phyloP scores from a whole-genome alignment of 2,888 invertebrate genomes.

The Rotaria magnacalcarata region DNA sequence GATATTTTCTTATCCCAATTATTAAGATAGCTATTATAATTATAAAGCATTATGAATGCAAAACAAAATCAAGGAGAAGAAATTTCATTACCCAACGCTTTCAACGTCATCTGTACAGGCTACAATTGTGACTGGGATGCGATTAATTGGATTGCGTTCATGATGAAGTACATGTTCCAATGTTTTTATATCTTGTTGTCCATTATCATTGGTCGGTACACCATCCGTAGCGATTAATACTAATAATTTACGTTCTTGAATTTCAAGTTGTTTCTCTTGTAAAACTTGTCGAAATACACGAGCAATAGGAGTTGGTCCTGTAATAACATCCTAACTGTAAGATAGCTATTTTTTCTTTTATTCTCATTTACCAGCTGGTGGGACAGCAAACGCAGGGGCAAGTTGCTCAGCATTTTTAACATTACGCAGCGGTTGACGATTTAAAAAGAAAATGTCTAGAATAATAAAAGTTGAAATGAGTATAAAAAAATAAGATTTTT shows the following conservation, averaged over 20 bases:
- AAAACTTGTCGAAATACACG: conserved; percentile 34
- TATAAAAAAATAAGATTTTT: neutral
- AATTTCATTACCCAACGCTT: neutral
- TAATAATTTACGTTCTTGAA: conserved; percentile 42
- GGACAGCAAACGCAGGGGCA: conserved; percentile 17
- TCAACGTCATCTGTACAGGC: conserved; percentile 45
- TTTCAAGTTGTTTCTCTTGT: conserved; percentile 20
- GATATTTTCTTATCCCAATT: conserved; percentile 45
- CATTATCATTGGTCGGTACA: conserved; percentile 40
- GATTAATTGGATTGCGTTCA: conserved; percentile 22
- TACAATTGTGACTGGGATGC: conserved; percentile 38
- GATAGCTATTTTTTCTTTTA: neutral
- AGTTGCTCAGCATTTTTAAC: conserved; percentile 23
- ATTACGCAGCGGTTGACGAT: conserved; percentile 25
- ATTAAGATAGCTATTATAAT: conserved; percentile 39
- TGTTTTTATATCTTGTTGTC: conserved; percentile 36
- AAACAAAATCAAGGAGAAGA: neutral
- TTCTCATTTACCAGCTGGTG: conserved; percentile 34
- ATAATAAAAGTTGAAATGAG: neutral
- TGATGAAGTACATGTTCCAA: conserved; percentile 38
- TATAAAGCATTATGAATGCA: neutral
- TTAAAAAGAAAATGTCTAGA: conserved; percentile 40
- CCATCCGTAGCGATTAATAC: conserved; percentile 44
- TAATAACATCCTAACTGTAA: neutral
- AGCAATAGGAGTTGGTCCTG: conserved; percentile 38